Conservation (phyloP, 2,113 vertebrate genomes). For the Pao palembangensis region DNA sequence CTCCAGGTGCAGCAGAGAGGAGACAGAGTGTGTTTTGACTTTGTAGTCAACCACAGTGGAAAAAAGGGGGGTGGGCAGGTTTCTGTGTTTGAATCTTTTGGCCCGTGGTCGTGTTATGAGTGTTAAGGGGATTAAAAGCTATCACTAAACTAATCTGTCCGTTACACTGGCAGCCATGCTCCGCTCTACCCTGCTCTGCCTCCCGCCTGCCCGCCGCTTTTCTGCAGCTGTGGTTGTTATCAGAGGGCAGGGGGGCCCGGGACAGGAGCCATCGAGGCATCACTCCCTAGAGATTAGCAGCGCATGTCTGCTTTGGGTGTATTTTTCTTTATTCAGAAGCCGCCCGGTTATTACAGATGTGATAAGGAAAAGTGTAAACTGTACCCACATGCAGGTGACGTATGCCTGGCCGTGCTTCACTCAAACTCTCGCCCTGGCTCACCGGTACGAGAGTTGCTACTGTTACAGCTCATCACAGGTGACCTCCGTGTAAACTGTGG, state of each 20-base stretch:
- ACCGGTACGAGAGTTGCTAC: conserved; percentile 12
- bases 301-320: conserved; percentile 30
- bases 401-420: conserved; percentile 18
- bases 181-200: not conserved
- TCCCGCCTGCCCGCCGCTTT: conserved; percentile 19
- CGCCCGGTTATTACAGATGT: conserved; percentile 15
- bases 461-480: conserved; percentile 32
- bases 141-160: conserved; percentile 52
- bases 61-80: not conserved
- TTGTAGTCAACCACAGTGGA: not conserved
- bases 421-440: conserved; percentile 6
- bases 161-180: conserved; percentile 20
- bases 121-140: conserved; percentile 49
- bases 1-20: not conserved
- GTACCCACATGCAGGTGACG: conserved; percentile 13
- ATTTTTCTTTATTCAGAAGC: conserved; percentile 13
- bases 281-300: conserved; percentile 23
- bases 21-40: conserved; percentile 36
- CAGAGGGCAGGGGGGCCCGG: conserved; percentile 15
- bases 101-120: conserved; percentile 26
- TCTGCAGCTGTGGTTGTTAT: conserved; percentile 44
- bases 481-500: conserved; percentile 46
- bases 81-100: conserved; percentile 31
- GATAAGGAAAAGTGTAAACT: conserved; percentile 12
- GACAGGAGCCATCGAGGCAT: conserved; percentile 24